Conservation (phyloP, 1,140 invertebrate genomes). For the Goniozus legneri region DNA sequence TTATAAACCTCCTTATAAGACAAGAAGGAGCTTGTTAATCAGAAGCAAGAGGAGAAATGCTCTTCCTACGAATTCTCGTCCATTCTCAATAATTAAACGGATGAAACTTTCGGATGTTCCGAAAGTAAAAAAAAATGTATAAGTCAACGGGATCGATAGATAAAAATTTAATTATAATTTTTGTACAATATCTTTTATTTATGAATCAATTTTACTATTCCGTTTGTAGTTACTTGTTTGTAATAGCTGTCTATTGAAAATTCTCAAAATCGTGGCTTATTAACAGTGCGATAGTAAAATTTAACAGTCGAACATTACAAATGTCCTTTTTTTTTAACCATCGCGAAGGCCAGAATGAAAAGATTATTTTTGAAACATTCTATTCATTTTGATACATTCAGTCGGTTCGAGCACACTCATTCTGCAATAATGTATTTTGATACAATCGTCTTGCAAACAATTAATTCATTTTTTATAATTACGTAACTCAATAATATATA, state of each 20-base stretch:
- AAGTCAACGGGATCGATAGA: not conserved
- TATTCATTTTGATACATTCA: conserved; percentile 3
- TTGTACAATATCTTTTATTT: conserved; percentile 14
- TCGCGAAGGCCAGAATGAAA: conserved; percentile 6
- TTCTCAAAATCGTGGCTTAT: conserved; percentile 23
- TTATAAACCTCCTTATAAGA: conserved; percentile 12
- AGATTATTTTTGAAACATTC: conserved; percentile 2
- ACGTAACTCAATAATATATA: no score
- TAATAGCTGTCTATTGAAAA: conserved; percentile 22
- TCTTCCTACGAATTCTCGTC: conserved; percentile 6
- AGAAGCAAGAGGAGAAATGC: conserved; percentile 26
- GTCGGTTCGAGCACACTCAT: conserved; percentile 3
- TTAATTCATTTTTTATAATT: no score
- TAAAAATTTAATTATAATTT: conserved; percentile 9
- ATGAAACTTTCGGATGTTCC: conserved; percentile 6
- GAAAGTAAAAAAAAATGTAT: conserved; percentile 13
- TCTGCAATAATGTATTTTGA: no score
- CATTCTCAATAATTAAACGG: conserved; percentile 5
- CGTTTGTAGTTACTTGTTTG: conserved; percentile 5
- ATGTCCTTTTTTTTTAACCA: not conserved
- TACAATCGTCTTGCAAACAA: no score
- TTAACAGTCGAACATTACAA: conserved; percentile 13
- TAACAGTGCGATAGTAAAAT: conserved; percentile 16
- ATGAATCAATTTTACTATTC: conserved; percentile 21
- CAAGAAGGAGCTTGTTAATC: conserved; percentile 23